phyloP scores from a whole-genome alignment of 2,888 invertebrate species.

The Rhamnusium bicolor region DNA sequence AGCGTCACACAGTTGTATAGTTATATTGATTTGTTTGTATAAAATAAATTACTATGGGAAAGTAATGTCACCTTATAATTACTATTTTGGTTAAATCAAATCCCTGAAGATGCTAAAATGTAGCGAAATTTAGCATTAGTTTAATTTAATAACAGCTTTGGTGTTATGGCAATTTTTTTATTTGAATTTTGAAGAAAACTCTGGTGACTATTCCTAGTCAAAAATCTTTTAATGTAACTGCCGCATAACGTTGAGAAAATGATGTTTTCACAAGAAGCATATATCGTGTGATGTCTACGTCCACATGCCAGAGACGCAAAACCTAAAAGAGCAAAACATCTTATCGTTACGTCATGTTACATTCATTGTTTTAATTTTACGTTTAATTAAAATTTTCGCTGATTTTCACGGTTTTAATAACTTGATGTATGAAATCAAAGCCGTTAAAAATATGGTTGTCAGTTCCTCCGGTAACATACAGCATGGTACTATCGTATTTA shows the following conservation, averaged over 20 bases:
- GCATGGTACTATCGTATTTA: not conserved
- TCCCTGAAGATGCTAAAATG: too few species aligned
- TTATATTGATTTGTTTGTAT: too few species aligned
- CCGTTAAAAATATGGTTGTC: not conserved
- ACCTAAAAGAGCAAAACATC: not conserved
- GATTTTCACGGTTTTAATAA: conserved; percentile 3
- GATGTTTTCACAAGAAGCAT: not conserved
- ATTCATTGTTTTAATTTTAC: conserved; percentile 12
- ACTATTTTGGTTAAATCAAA: too few species aligned
- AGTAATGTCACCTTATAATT: too few species aligned
- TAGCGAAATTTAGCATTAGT: too few species aligned
- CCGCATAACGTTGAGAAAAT: not conserved
- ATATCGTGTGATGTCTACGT: not conserved
- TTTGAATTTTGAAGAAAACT: too few species aligned
- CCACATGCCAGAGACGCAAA: not conserved
- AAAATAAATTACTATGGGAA: too few species aligned
- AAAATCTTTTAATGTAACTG: not conserved
- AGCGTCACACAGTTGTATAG: too few species aligned
- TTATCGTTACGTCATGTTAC: conserved; percentile 1
- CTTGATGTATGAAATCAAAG: not conserved
- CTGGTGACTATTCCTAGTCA: not conserved
- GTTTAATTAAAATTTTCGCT: conserved; percentile 6
- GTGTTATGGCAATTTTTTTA: too few species aligned
- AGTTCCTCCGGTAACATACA: not conserved
- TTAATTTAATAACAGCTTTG: too few species aligned